Percentiles rank a stretch among this genome's conserved stretches.
phyloP scores from a whole-genome alignment of 2,888 invertebrate genomes.

The Temnothorax unifasciatus region DNA sequence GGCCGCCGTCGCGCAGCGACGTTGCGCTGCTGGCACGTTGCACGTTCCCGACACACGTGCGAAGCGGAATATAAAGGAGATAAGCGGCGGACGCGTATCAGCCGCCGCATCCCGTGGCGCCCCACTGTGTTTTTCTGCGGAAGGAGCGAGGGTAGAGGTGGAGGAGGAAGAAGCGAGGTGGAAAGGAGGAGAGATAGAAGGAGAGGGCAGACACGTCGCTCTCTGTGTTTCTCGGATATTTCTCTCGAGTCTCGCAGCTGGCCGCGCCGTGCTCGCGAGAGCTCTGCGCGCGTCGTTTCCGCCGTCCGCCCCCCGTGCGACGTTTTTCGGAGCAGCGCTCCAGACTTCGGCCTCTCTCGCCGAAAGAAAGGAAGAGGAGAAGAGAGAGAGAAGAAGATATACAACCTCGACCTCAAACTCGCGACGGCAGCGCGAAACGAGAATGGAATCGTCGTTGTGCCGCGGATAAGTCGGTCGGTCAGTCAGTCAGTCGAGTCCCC shows the following conservation, averaged over 20 bases:
- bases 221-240: slow-evolving; percentile 34
- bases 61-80: slow-evolving; percentile 63
- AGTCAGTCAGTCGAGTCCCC: neutral
- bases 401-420: slow-evolving; percentile 42
- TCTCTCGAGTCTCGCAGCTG: slow-evolving; percentile 37
- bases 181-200: neutral
- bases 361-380: neutral
- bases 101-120: slow-evolving; percentile 81
- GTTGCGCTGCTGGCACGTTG: slow-evolving; percentile 17
- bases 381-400: neutral
- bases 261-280: neutral
- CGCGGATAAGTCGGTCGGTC: slow-evolving; percentile 37
- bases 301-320: slow-evolving; percentile 19
- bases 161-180: slow-evolving; percentile 14
- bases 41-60: slow-evolving; percentile 61
- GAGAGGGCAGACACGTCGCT: slow-evolving; percentile 27
- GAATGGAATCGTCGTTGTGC: slow-evolving; percentile 40
- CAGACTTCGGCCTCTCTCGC: neutral
- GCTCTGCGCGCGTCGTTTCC: slow-evolving; percentile 51
- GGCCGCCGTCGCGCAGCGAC: neutral
- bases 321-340: slow-evolving; percentile 23
- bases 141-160: slow-evolving; percentile 71
- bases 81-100: slow-evolving; percentile 63
- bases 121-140: slow-evolving; percentile 82
- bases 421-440: slow-evolving; percentile 28